A percentile compares a stretch with the other conserved stretches of the same genome.
These are phyloP conservation scores for Geotrypetes seraphini DNA, from an alignment of 2,797 vertebrate genomes.

Conservation along the genomic window DNA sequence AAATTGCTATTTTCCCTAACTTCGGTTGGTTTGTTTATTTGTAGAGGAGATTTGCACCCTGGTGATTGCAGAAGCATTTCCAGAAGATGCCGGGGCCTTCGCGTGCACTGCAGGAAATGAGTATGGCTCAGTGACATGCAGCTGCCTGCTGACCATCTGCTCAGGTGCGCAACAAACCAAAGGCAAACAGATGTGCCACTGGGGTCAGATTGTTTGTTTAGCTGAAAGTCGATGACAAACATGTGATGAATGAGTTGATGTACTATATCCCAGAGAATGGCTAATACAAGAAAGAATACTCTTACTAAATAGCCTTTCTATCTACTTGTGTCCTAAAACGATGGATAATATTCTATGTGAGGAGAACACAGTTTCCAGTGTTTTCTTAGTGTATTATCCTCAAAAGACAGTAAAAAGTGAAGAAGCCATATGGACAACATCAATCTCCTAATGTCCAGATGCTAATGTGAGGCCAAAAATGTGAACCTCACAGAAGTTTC, in stretches of 20 bases:
- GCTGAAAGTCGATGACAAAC: too few species aligned
- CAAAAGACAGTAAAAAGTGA: not conserved
- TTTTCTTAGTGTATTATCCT: not conserved
- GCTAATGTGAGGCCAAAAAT: not conserved
- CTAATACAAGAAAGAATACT: not conserved
- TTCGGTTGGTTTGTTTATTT: too few species aligned
- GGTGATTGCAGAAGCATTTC: slow-evolving; percentile 91
- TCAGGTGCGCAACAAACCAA: slow-evolving; percentile 40
- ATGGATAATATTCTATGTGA: not conserved
- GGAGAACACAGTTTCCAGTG: not conserved
- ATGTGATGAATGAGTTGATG: too few species aligned
- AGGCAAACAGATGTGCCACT: not conserved
- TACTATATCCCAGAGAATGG: not conserved
- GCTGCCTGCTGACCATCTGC: slow-evolving; percentile 66
- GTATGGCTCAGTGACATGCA: slow-evolving; percentile 70
- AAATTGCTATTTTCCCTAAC: too few species aligned
- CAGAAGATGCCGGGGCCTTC: slow-evolving; percentile 86
- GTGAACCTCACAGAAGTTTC: too few species aligned
- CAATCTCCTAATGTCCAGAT: not conserved
- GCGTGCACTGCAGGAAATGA: slow-evolving; percentile 78
- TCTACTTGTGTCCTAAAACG: not conserved
- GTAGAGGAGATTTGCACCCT: slow-evolving; percentile 95
- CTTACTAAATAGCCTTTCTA: not conserved
- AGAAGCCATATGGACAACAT: not conserved
- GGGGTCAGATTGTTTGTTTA: not conserved